A percentile compares a stretch with the other conserved stretches of the same genome.
These are phyloP conservation scores for Acanthopagrus latus DNA, from an alignment of 2,797 vertebrate species.

Conservation along the genomic window DNA sequence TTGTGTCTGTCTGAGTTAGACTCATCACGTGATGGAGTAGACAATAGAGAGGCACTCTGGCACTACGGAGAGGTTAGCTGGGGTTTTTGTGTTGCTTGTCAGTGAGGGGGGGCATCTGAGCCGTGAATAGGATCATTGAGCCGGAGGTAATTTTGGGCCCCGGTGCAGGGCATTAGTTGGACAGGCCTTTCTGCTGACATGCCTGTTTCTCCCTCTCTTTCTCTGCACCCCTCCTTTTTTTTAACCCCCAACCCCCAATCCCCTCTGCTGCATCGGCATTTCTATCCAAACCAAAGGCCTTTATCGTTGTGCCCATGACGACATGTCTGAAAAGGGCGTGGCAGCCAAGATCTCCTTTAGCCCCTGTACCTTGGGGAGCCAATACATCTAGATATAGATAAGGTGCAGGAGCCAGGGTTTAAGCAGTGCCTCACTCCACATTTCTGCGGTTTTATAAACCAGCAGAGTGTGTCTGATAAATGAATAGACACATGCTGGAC, in stretches of 20 bases:
- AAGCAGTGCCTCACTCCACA: slow-evolving; percentile 31
- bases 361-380: slow-evolving; percentile 57
- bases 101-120: slow-evolving; percentile 78
- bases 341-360: slow-evolving; percentile 65
- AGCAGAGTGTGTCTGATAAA: slow-evolving; percentile 68
- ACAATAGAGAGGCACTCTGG: slow-evolving; percentile 86
- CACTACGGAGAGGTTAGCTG: slow-evolving; percentile 82
- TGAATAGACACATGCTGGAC: slow-evolving; percentile 75
- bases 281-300: slow-evolving; percentile 87
- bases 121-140: slow-evolving; percentile 93
- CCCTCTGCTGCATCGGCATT: slow-evolving; percentile 89
- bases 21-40: slow-evolving; percentile 78
- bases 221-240: slow-evolving; percentile 68
- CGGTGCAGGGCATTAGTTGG: slow-evolving; percentile 90
- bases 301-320: slow-evolving; percentile 89
- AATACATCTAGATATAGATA: slow-evolving; percentile 63
- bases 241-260: slow-evolving; percentile 62
- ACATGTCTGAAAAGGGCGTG: slow-evolving; percentile 88
- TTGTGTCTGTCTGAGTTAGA: slow-evolving; percentile 77
- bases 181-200: slow-evolving; percentile 91
- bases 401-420: slow-evolving; percentile 42
- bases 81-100: slow-evolving; percentile 88
- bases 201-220: slow-evolving; percentile 82
- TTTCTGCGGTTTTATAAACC: slow-evolving; percentile 59
- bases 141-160: slow-evolving; percentile 93